Conservation (phyloP, 1,140 invertebrate species). For the Drosophila willistoni region DNA sequence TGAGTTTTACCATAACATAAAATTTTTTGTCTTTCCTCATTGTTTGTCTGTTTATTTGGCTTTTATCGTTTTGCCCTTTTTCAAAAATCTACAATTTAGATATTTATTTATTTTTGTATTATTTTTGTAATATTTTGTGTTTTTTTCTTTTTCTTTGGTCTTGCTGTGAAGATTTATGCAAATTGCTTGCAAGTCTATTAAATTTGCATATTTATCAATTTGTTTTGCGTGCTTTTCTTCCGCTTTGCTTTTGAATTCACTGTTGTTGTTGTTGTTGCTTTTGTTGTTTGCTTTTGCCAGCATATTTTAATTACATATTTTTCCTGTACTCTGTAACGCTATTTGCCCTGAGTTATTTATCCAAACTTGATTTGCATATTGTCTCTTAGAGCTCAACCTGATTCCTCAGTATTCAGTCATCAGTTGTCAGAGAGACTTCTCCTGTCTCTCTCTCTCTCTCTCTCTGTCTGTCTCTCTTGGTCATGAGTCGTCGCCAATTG, state of each 20-base stretch:
- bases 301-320: constrained; percentile 74
- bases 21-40: no score
- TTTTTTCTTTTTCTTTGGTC: neutral
- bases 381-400: constrained; percentile 3
- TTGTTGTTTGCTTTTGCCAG: constrained; percentile 70
- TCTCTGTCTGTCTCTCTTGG: neutral
- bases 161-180: constrained; percentile 70
- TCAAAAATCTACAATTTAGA: neutral
- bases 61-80: neutral
- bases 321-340: constrained; percentile 15
- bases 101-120: constrained; percentile 1
- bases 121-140: constrained; percentile 9
- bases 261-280: constrained; percentile 41
- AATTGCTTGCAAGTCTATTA: constrained; percentile 74
- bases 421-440: no score
- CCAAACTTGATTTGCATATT: constrained; percentile 63
- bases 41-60: neutral
- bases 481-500: neutral
- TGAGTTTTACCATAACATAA: no score
- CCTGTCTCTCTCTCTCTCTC: neutral
- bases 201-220: constrained; percentile 82
- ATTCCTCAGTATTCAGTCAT: no score
- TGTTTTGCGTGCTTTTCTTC: constrained; percentile 59
- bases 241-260: constrained; percentile 26
- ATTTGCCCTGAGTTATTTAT: constrained; percentile 59